Conservation (phyloP, 1,140 invertebrate genomes). For the Apis florea region DNA sequence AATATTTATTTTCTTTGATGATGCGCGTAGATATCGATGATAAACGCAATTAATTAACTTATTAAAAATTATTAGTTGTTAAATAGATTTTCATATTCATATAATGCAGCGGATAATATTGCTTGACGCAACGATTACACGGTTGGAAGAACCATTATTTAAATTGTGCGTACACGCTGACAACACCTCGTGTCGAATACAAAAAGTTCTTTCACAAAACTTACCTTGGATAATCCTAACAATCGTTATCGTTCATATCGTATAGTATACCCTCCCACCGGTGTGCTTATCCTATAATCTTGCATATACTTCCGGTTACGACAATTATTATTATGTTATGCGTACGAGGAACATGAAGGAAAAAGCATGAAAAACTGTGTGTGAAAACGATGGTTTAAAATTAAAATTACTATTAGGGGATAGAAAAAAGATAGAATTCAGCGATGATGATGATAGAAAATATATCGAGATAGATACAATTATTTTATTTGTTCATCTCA, state of each 20-base stretch:
- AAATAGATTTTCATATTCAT: not conserved
- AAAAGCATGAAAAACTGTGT: not conserved
- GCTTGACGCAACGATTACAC: not conserved
- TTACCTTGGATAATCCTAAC: conserved; percentile 33
- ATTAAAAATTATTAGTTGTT: not conserved
- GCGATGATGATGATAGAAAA: not conserved
- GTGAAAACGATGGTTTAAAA: not conserved
- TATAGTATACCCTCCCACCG: not conserved
- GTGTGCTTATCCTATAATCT: conserved; percentile 42
- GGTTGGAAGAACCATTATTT: not conserved
- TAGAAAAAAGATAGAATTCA: not conserved
- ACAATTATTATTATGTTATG: conserved; percentile 35
- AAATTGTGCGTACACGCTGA: not conserved
- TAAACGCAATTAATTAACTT: not conserved
- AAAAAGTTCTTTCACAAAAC: conserved; percentile 1
- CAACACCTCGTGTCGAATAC: not conserved
- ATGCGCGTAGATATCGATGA: no score
- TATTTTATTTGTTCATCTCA: not conserved
- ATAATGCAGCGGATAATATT: not conserved
- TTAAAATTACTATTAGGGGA: not conserved
- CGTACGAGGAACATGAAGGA: conserved; percentile 29
- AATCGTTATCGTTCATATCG: conserved; percentile 43
- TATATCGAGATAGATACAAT: not conserved
- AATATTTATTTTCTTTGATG: no score
- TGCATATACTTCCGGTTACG: conserved; percentile 52